These are phyloP conservation scores for Drosophila conformis DNA, from an alignment of 2,888 invertebrate genomes.

Conservation along the genomic window DNA sequence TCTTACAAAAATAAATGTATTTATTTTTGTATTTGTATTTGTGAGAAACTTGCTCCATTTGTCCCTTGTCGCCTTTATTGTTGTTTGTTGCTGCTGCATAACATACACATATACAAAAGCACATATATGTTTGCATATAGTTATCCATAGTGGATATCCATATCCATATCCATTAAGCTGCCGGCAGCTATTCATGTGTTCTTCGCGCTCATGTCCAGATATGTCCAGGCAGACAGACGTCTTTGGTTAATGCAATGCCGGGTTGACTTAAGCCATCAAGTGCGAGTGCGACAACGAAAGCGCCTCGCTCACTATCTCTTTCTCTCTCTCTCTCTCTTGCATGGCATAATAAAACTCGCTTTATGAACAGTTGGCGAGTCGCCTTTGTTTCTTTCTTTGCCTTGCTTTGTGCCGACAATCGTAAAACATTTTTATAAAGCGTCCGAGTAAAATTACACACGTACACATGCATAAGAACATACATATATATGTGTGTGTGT, in stretches of 20 bases:
- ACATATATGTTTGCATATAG: conserved; percentile 69
- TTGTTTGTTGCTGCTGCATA: conserved; percentile 30
- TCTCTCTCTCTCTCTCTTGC: not conserved
- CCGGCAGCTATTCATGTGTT: conserved; percentile 79
- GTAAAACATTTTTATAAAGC: conserved; percentile 77
- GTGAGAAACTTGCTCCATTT: conserved; percentile 52
- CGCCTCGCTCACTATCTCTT: conserved; percentile 30
- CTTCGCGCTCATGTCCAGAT: conserved; percentile 77
- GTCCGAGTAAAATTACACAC: conserved; percentile 18
- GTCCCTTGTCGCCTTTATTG: conserved; percentile 44
- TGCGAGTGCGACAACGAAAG: conserved; percentile 57
- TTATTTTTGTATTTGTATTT: not conserved
- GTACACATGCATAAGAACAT: conserved; percentile 22
- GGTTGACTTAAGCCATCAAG: conserved; percentile 18
- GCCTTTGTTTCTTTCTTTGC: conserved; percentile 47
- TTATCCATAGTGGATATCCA: conserved; percentile 61
- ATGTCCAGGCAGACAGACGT: conserved; percentile 54
- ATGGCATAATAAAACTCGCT: conserved; percentile 73
- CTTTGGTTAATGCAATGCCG: conserved; percentile 71
- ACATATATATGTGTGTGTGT: conserved; percentile 32
- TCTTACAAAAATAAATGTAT: conserved; percentile 16
- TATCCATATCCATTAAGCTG: conserved; percentile 75
- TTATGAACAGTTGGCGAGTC: conserved; percentile 58
- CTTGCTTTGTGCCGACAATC: conserved; percentile 50
- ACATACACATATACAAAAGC: conserved; percentile 55